These are phyloP conservation scores for Brachypalpus laphriformis DNA, from an alignment of 2,888 invertebrate genomes.

Conservation along the genomic window DNA sequence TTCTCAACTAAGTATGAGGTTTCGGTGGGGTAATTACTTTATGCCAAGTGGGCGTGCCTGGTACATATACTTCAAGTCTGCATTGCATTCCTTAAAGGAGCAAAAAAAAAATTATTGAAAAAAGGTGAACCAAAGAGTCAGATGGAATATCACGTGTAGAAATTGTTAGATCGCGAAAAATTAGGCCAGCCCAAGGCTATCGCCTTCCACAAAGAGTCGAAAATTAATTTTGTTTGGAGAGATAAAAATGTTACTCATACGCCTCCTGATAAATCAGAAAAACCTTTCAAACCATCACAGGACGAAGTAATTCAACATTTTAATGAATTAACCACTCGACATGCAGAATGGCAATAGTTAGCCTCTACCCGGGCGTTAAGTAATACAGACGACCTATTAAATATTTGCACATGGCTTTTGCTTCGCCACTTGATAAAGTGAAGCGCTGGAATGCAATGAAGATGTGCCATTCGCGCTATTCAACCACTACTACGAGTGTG, in stretches of 20 bases:
- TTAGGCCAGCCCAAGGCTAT: not conserved
- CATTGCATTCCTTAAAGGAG: slow-evolving; percentile 9
- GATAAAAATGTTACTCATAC: slow-evolving; percentile 18
- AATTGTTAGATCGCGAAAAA: not conserved
- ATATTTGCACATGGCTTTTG: slow-evolving; percentile 59
- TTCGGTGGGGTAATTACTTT: slow-evolving; percentile 55
- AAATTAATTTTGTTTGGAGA: not conserved
- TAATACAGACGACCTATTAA: slow-evolving; percentile 57
- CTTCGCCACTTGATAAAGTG: slow-evolving; percentile 15
- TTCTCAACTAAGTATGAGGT: slow-evolving; percentile 36
- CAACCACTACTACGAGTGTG: not conserved
- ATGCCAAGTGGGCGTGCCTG: slow-evolving; percentile 37
- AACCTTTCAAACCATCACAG: not conserved
- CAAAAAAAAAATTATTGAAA: slow-evolving; percentile 10
- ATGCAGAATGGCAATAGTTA: slow-evolving; percentile 5
- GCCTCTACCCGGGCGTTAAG: slow-evolving; percentile 22
- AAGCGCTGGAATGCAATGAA: slow-evolving; percentile 42
- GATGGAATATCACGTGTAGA: not conserved
- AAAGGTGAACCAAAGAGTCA: not conserved
- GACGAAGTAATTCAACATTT: slow-evolving; percentile 1
- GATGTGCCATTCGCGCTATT: slow-evolving; percentile 54
- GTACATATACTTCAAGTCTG: not conserved
- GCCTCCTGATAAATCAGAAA: not conserved
- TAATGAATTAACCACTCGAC: slow-evolving; percentile 28
- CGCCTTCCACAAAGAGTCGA: not conserved